A percentile compares a stretch with the other conserved stretches of the same genome.
phyloP scores from a whole-genome alignment of 2,888 invertebrate species.

The Abscondita cerata region DNA sequence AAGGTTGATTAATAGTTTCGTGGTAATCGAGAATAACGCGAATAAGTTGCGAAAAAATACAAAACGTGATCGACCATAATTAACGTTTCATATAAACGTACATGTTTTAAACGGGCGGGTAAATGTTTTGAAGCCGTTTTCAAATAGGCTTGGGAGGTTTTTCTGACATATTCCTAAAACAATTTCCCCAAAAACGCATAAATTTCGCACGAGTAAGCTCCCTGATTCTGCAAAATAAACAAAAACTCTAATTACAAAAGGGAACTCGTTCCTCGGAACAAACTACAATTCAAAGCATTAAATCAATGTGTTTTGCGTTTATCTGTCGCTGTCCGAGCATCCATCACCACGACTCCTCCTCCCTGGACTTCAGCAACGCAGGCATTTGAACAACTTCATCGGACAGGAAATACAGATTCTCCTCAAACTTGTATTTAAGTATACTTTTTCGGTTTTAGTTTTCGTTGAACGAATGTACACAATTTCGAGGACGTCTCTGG shows the following conservation, averaged over 20 bases:
- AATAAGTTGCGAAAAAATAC: too few relatives aligned
- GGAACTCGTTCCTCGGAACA: constrained; percentile 57
- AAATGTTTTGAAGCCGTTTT: constrained; percentile 8
- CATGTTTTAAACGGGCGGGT: not conserved
- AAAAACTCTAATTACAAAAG: constrained; percentile 57
- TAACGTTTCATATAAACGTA: not conserved
- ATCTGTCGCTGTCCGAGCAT: constrained; percentile 59
- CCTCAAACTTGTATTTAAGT: constrained; percentile 28
- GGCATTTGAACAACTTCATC: constrained; percentile 32
- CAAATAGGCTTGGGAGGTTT: constrained; percentile 12
- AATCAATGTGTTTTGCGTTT: constrained; percentile 61
- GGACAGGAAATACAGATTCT: constrained; percentile 30
- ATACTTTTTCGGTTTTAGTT: constrained; percentile 35
- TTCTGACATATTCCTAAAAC: constrained; percentile 36
- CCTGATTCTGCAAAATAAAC: constrained; percentile 36
- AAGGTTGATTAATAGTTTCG: too few relatives aligned
- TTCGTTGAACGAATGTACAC: constrained; percentile 32
- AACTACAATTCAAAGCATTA: constrained; percentile 58
- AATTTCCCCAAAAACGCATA: constrained; percentile 32
- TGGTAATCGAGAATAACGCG: too few relatives aligned
- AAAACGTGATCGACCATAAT: not conserved
- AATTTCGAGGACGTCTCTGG: constrained; percentile 34
- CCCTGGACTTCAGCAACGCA: constrained; percentile 38
- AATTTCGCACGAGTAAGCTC: constrained; percentile 34
- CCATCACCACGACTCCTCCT: constrained; percentile 58